Conservation (phyloP, 2,113 vertebrate species). For the Baryphthengus martii region DNA sequence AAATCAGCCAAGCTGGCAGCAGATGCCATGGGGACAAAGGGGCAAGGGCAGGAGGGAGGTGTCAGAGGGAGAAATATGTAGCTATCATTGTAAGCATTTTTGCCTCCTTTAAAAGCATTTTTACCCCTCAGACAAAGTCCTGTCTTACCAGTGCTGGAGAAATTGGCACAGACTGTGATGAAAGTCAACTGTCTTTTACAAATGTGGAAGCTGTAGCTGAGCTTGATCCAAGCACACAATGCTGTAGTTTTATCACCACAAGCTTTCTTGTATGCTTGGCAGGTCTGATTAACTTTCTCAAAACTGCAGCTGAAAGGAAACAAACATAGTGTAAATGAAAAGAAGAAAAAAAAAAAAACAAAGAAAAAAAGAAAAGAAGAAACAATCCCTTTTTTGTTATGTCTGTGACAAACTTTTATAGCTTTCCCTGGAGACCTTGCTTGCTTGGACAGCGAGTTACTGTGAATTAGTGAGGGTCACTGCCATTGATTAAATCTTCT, state of each 20-base stretch:
- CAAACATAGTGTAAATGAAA: slow-evolving; percentile 17
- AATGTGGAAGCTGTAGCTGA: background rate
- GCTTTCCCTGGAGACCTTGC: slow-evolving; percentile 26
- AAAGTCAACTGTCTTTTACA: background rate
- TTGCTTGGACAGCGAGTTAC: slow-evolving; percentile 32
- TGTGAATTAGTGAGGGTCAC: slow-evolving; percentile 57
- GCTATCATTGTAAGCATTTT: background rate
- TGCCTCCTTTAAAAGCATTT: background rate
- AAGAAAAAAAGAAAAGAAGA: background rate
- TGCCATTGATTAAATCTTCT: slow-evolving; percentile 57
- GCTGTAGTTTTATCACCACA: background rate
- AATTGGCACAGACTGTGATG: background rate
- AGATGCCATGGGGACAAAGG: background rate
- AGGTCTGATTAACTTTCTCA: slow-evolving; percentile 28
- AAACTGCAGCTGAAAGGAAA: slow-evolving; percentile 8
- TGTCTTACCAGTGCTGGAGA: background rate
- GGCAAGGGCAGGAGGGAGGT: background rate
- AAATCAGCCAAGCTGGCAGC: background rate
- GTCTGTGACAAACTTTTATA: slow-evolving; percentile 41
- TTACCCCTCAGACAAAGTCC: background rate
- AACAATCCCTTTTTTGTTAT: slow-evolving; percentile 12
- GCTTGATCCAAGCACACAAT: background rate
- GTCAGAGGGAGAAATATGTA: background rate
- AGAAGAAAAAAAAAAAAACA: background rate
- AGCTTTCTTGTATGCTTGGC: background rate